Conservation (phyloP, 2,888 invertebrate genomes). For the Schizaphis graminum region DNA sequence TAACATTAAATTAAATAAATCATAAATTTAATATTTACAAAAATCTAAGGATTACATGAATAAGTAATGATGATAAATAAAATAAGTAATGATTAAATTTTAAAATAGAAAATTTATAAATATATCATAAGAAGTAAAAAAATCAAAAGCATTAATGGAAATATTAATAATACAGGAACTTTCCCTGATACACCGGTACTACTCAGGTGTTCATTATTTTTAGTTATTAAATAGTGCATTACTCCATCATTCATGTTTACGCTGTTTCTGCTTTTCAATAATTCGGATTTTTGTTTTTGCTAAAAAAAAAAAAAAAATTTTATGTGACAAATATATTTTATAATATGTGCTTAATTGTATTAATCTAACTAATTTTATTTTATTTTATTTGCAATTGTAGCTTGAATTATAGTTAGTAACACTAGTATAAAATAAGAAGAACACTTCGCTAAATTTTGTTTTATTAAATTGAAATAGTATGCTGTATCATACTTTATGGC, state of each 20-base stretch:
- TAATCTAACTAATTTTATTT: neutral
- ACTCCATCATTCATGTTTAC: constrained; percentile 11
- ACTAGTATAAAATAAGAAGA: neutral
- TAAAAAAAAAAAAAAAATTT: constrained; percentile 17
- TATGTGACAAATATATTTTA: neutral
- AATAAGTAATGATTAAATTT: too few species aligned
- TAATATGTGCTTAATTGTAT: neutral
- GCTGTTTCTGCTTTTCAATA: neutral
- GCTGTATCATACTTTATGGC: too few species aligned
- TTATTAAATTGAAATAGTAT: neutral
- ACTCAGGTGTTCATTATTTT: constrained; percentile 37
- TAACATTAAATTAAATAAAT: neutral
- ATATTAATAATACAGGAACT: constrained; percentile 20
- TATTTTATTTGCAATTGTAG: too few species aligned
- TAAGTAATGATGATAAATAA: neutral
- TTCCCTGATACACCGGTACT: constrained; percentile 41
- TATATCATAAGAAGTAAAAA: constrained; percentile 57
- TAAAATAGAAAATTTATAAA: constrained; percentile 10
- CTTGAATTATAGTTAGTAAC: neutral
- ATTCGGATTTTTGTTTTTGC: constrained; percentile 13
- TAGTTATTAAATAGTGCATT: constrained; percentile 20
- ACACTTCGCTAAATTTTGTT: neutral
- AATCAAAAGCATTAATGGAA: constrained; percentile 35
- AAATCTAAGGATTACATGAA: neutral
- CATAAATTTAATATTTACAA: neutral